Evolutionary conservation across 2,888 invertebrate species (phyloP), one percentile per base, ranked within the genome.

Genomic region (Tupiocoris notatus): DNA sequence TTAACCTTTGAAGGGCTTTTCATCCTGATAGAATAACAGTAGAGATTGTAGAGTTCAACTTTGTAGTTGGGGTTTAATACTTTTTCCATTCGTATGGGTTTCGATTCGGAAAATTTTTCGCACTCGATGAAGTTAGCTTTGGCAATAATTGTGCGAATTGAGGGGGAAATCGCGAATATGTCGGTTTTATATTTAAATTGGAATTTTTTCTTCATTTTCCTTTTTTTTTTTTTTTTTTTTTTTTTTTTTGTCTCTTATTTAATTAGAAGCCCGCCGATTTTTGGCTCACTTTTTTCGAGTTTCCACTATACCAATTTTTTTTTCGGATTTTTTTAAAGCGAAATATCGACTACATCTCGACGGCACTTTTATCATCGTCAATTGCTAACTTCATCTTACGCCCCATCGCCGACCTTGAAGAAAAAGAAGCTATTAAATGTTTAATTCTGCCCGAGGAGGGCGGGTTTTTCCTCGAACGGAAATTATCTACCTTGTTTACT

Each of bases 341-440:
- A n/a, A n/a, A n/a, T n/a, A n/a, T n/a, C n/a, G n/a, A n/a, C n/a
- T n/a, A n/a, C n/a, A n/a, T n/a, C n/a, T n/a, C n/a, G n/a, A n/a
- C n/a, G n/a, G n/a, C n/a, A n/a, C n/a, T n/a, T n/a, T 63, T 17
- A n/a, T 24, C 9, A 7, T 16, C 12, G 62, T 23, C 22, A 23
- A 63, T 6, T 65, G 65, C 39, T 65, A 65, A 65, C 65, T 25
- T 22, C 66, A 66, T 20, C 18, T 18, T 3, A 67, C 12, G 16
- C 12, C 67, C 67, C 57, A 2, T 67, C 67, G 67, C 71, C 71
- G 59, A 59, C 71, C 71, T 71, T 23, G 23, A 20, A n/a, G n/a
- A n/a, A 7, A 61, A 71, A 71, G 18, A 68, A 71, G n/a, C 17
- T 2, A 61, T 20, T 24, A 7, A 7, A 68, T 2, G 23, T 39